phyloP scores from a whole-genome alignment of 2,888 invertebrate genomes.

The Campoplex nolae region DNA sequence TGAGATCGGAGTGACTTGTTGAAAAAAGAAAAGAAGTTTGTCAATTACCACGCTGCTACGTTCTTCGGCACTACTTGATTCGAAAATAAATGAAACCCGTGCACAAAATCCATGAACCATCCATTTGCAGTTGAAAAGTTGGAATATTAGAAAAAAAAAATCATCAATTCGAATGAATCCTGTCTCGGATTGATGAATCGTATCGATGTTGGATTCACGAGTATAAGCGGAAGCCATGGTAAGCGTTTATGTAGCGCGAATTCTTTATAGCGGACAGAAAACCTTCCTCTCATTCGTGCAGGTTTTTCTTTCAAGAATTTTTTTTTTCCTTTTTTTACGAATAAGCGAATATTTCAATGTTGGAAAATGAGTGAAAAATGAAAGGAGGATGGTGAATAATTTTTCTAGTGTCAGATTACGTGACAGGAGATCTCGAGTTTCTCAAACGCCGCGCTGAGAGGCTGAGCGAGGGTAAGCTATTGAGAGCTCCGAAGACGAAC shows the following conservation, averaged over 20 bases:
- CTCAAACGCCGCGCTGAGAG: slow-evolving; percentile 15
- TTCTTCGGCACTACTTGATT: not conserved
- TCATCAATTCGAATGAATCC: not conserved
- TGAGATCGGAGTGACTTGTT: no score
- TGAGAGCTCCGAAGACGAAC: slow-evolving; percentile 44
- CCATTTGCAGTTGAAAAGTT: not conserved
- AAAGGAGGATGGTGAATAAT: not conserved
- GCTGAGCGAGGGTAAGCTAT: slow-evolving; percentile 36
- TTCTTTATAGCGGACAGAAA: not conserved
- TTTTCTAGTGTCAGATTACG: slow-evolving; percentile 1
- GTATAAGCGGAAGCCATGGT: not conserved
- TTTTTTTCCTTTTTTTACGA: not conserved
- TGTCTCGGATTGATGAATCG: not conserved
- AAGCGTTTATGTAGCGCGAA: not conserved
- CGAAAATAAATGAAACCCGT: not conserved
- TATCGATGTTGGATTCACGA: not conserved
- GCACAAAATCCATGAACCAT: not conserved
- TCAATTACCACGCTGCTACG: not conserved
- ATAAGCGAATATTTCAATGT: not conserved
- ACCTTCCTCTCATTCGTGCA: not conserved
- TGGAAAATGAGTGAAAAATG: not conserved
- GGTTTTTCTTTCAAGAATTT: not conserved
- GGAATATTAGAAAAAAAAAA: not conserved
- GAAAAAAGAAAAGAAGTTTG: not conserved
- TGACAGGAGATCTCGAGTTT: not conserved